Evolutionary conservation across 1,140 invertebrate genomes (phyloP).

Genomic region (Eumeta japonica): DNA sequence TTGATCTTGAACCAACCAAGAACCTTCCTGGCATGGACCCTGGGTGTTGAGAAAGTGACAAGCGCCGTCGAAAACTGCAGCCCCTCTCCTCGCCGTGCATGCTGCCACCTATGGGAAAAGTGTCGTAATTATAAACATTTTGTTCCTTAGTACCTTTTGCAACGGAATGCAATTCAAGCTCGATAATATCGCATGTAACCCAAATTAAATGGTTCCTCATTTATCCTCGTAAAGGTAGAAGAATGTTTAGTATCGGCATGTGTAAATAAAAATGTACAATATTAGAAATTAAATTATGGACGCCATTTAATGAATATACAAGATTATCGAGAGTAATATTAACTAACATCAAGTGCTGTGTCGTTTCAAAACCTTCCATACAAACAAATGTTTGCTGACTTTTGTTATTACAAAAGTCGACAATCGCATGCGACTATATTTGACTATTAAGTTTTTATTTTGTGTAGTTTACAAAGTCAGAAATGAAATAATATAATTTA

Average conservation of each 20-base stretch:
- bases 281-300: neutral
- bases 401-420: too few relatives aligned
- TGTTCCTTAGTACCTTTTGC: neutral
- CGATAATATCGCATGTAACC: neutral
- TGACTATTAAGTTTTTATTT: neutral
- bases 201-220: neutral
- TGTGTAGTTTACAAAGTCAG: neutral
- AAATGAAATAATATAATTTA: neutral
- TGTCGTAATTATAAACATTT: constrained; percentile 1
- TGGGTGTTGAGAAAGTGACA: constrained; percentile 73
- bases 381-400: too few relatives aligned
- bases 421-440: too few relatives aligned
- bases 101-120: constrained; percentile 34
- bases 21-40: constrained; percentile 69
- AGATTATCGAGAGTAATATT: too few relatives aligned
- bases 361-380: too few relatives aligned
- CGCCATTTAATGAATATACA: too few relatives aligned
- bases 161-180: too few relatives aligned
- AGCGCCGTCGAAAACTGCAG: constrained; percentile 61
- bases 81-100: constrained; percentile 62
- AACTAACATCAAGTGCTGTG: too few relatives aligned
- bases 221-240: neutral
- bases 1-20: constrained; percentile 66
- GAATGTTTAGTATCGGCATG: neutral
- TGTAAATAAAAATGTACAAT: neutral